These are phyloP conservation scores for Cliona cf. orientalis DNA, from an alignment of 37 sponge, comb jelly and placozoan genomes.

Conservation along the genomic window DNA sequence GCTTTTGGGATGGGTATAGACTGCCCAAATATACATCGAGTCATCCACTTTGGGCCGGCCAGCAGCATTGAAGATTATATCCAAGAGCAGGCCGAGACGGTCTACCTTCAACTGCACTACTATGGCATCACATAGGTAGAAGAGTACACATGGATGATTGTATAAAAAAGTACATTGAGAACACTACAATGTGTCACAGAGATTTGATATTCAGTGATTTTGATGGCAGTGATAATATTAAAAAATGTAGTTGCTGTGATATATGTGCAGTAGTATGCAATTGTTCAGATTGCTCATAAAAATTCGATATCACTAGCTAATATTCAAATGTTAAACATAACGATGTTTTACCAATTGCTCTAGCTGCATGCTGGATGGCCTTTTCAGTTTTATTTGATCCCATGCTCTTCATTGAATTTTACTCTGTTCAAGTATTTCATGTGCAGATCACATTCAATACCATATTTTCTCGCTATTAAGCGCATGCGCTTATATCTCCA, in stretches of 20 bases:
- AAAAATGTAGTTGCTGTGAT: conserved; percentile 38
- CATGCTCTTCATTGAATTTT: conserved; percentile 10
- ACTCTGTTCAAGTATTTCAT: conserved; percentile 48
- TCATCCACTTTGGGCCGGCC: conserved; percentile 27
- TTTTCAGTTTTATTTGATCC: conserved; percentile 39
- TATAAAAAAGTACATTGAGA: conserved; percentile 18
- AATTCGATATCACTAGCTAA: no score
- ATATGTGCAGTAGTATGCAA: conserved; percentile 9
- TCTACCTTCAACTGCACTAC: neutral
- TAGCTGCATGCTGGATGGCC: conserved; percentile 13
- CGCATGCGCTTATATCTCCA: no score
- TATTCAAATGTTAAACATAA: no score
- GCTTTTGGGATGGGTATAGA: conserved; percentile 40
- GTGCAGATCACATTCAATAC: conserved; percentile 49
- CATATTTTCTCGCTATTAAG: no score
- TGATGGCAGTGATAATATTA: neutral
- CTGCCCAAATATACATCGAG: conserved; percentile 1
- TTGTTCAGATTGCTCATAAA: conserved; percentile 15
- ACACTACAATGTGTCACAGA: conserved; percentile 18
- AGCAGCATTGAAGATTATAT: conserved; percentile 12
- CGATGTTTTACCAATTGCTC: neutral
- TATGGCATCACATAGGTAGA: neutral
- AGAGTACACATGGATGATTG: neutral
- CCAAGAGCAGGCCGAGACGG: conserved; percentile 31
- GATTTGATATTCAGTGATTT: conserved; percentile 12